phyloP scores from a whole-genome alignment of 2,113 vertebrate genomes.

The Strix aluco region DNA sequence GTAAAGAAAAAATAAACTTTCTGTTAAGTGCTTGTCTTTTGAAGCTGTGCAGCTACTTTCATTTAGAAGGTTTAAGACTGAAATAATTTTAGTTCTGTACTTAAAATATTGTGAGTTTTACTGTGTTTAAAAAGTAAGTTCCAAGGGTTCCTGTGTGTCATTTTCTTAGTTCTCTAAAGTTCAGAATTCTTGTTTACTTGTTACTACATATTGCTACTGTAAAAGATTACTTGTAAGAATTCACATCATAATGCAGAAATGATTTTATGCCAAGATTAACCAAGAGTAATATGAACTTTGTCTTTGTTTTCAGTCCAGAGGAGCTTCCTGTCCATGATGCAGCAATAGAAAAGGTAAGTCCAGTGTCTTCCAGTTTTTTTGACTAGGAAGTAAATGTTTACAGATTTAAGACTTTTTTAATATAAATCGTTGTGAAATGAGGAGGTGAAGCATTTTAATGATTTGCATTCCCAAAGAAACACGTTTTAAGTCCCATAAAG shows the following conservation, averaged over 20 bases:
- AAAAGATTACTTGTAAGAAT: not conserved
- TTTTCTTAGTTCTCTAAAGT: not conserved
- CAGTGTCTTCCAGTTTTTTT: not conserved
- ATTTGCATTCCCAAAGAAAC: not conserved
- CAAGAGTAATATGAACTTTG: not conserved
- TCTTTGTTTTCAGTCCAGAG: constrained; percentile 64
- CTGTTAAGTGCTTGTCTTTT: not conserved
- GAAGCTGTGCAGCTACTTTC: not conserved
- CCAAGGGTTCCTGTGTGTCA: not conserved
- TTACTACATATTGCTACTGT: not conserved
- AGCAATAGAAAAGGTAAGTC: constrained; percentile 63
- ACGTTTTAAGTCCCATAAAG: not conserved
- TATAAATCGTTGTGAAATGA: not conserved
- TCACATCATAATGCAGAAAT: not conserved
- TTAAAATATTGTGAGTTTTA: not conserved
- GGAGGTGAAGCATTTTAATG: not conserved
- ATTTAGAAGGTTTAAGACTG: not conserved
- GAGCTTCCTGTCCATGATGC: constrained; percentile 70
- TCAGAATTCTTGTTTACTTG: not conserved
- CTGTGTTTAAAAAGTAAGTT: not conserved
- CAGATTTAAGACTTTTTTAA: not conserved
- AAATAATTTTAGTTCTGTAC: not conserved
- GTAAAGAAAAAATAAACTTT: not conserved
- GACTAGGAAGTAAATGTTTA: not conserved
- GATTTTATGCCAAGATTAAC: not conserved